Evolutionary conservation across 1,140 invertebrate species (phyloP).

Genomic region (Spodoptera litura): DNA sequence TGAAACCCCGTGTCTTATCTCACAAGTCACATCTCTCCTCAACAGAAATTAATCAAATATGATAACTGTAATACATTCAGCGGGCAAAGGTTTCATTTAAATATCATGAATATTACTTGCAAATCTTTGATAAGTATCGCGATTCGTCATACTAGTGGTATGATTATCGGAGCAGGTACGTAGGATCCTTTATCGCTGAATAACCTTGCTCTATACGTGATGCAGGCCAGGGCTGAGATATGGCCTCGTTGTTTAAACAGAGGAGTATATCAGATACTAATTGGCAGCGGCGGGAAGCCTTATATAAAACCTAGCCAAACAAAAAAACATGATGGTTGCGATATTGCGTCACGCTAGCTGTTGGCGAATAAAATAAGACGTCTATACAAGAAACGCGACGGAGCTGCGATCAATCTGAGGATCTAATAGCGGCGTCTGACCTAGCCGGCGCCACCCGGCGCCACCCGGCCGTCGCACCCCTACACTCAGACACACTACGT

Average conservation of each 20-base stretch:
- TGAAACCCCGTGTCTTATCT: neutral
- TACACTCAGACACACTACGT: slow-evolving; percentile 51
- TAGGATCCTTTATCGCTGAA: slow-evolving; percentile 55
- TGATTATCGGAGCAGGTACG: slow-evolving; percentile 39
- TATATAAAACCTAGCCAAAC: slow-evolving; percentile 66
- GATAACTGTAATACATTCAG: neutral
- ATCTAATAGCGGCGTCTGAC: slow-evolving; percentile 77
- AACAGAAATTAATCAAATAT: neutral
- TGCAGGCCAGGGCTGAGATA: slow-evolving; percentile 64
- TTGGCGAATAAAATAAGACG: slow-evolving; percentile 67
- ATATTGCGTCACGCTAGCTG: slow-evolving; percentile 64
- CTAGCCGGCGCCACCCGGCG: slow-evolving; percentile 79
- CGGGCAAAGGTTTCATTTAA: neutral
- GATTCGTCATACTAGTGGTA: slow-evolving; percentile 23
- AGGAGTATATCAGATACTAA: slow-evolving; percentile 43
- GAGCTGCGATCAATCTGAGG: slow-evolving; percentile 79
- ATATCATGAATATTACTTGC: neutral
- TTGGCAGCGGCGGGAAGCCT: slow-evolving; percentile 65
- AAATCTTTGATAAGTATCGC: slow-evolving; percentile 9
- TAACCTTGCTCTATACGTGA: slow-evolving; percentile 50
- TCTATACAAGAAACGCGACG: slow-evolving; percentile 71
- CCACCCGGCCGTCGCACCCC: slow-evolving; percentile 71
- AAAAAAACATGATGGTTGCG: slow-evolving; percentile 61
- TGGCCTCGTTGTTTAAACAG: slow-evolving; percentile 38
- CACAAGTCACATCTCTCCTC: neutral